Evolutionary conservation across 2,888 invertebrate species (phyloP).

Genomic region (Nipponacmea schrenckii): DNA sequence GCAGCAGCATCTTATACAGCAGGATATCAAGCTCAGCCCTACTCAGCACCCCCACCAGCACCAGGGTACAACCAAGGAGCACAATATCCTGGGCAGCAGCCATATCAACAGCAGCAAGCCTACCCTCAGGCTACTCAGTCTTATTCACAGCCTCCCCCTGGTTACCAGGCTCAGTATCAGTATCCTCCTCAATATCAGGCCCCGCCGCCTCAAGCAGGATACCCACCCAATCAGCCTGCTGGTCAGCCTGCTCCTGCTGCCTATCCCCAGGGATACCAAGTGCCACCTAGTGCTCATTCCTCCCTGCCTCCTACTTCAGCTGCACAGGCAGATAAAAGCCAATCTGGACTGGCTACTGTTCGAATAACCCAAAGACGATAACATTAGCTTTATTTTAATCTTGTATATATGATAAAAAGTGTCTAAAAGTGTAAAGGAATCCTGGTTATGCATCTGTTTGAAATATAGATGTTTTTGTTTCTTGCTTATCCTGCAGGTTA

Average conservation of each 20-base stretch:
- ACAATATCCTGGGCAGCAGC: constrained; percentile 12
- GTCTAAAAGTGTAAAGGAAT: too few species aligned
- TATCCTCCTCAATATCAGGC: constrained; percentile 26
- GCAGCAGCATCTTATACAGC: constrained; percentile 1
- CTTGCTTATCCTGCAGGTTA: too few species aligned
- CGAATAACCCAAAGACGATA: constrained; percentile 37
- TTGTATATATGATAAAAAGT: neutral
- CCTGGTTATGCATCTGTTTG: too few species aligned
- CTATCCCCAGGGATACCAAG: constrained; percentile 23
- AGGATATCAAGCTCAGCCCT: constrained; percentile 23
- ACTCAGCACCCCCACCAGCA: constrained; percentile 26
- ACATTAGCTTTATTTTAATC: neutral
- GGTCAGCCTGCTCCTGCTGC: constrained; percentile 10
- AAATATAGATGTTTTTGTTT: too few species aligned
- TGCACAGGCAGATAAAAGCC: constrained; percentile 25
- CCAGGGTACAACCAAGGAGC: constrained; percentile 24
- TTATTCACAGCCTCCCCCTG: constrained; percentile 18
- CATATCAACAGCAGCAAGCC: constrained; percentile 12
- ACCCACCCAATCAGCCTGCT: constrained; percentile 28
- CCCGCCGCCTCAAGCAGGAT: constrained; percentile 10
- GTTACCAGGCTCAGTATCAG: neutral
- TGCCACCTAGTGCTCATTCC: constrained; percentile 27
- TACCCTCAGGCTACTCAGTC: constrained; percentile 3
- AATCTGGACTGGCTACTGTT: constrained; percentile 36
- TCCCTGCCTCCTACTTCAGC: constrained; percentile 17